Percentiles rank a stretch among this genome's conserved stretches.
phyloP scores from a whole-genome alignment of 2,888 invertebrate species.

The Drosophila koepferae region DNA sequence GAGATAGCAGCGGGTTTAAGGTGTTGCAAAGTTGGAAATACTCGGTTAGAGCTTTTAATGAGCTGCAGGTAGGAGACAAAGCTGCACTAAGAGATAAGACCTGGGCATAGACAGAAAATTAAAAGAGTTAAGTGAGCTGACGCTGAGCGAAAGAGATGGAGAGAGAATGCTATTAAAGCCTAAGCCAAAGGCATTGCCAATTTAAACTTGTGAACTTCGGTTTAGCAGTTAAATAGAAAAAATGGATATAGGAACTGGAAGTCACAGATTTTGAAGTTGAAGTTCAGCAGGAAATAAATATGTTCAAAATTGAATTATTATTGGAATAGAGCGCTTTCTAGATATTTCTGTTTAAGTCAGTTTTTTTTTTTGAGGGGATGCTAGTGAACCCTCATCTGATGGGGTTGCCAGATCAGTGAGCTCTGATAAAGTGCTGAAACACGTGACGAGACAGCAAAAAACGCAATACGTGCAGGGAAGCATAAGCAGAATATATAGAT shows the following conservation, averaged over 20 bases:
- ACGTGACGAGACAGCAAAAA: neutral
- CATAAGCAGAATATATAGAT: neutral
- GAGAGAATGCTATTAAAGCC: neutral
- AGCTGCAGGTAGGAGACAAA: neutral
- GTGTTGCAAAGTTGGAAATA: slow-evolving; percentile 1
- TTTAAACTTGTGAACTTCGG: neutral
- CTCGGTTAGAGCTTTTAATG: neutral
- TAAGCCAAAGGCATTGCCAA: no score
- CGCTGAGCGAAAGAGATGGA: neutral
- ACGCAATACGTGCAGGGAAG: neutral
- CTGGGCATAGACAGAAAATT: neutral
- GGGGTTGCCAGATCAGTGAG: no score
- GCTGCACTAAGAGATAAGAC: neutral
- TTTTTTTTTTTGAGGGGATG: no score
- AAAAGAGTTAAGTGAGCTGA: neutral
- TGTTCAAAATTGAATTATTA: neutral
- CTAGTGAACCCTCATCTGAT: no score
- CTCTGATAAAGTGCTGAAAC: neutral
- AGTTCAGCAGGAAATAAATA: neutral
- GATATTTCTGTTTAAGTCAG: no score
- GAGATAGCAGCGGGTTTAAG: slow-evolving; percentile 3
- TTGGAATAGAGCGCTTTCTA: neutral
- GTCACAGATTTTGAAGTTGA: neutral
- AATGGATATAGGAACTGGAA: neutral
- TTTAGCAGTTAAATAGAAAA: neutral